Evolutionary conservation across 2,113 vertebrate genomes (phyloP), one percentile per base, ranked within the genome.

Genomic region (Tor tambroides): DNA sequence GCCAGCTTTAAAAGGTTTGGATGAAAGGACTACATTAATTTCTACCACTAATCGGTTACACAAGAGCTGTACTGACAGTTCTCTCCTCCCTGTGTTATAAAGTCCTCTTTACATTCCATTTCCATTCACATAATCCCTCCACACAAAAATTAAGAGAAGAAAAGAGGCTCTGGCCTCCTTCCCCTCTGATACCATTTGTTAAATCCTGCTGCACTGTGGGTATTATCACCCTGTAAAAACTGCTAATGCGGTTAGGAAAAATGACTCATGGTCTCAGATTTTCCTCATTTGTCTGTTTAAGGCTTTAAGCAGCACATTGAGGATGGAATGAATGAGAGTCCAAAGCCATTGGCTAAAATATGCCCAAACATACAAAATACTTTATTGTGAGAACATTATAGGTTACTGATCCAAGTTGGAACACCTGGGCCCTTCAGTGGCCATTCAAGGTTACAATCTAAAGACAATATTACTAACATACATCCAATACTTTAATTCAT

Each of bases 11-110:
- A 94, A 94, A 94, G 93, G 93, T 93, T 93, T 87, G 86, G 91
- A 94, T 94, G 92, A 94, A 94, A 94, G 92, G 91, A 89, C 91
- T 88, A 91, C 92, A 94, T 94, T 94, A 88, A 93, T 94, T 94
- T 93, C 86, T 91, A 90, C 91, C 91, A 92, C 94, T 94, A 94
- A 94, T 95, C 94, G 94, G 93, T 92, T 92, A 88, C 83, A 81
- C 85, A 80, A 85, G 80, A 91, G 91, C 91, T 84, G 43, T 67
- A 90, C 90, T 92, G 91, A 91, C 91, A 93, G 92, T 88, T 87
- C 4, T 87, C 86, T 85, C 89, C 86, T 92, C 79, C 87, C 83
- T 88, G 83, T 11, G 63, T 83, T 28, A 65, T 81, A 90, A 89
- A 87, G 84, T 85, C 87, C 80, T 81, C 74, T 6, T 19, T 84